Percentiles rank a stretch among this genome's conserved stretches.
Evolutionary conservation across 2,113 vertebrate genomes (phyloP).

Genomic region (Camelus dromedarius): DNA sequence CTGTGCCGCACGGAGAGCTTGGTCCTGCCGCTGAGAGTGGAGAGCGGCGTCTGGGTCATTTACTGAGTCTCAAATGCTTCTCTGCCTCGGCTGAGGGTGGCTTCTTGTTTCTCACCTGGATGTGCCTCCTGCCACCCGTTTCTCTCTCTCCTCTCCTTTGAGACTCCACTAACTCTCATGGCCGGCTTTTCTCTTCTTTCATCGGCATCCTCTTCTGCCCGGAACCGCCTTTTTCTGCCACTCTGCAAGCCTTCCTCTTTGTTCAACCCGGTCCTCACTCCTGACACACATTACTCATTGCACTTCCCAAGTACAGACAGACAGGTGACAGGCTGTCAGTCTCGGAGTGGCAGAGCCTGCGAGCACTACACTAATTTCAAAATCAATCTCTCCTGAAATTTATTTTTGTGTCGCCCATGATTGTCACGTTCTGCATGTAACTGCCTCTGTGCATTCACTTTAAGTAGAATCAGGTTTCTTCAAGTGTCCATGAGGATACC

Average conservation of each 20-base stretch:
- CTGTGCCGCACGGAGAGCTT: accelerated
- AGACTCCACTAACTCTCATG: accelerated
- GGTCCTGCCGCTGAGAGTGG: accelerated
- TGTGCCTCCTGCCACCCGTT: accelerated
- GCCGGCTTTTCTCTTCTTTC: background rate
- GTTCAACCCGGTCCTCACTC: background rate
- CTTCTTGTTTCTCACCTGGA: accelerated
- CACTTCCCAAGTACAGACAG: background rate
- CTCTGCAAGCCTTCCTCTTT: background rate
- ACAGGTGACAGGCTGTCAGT: background rate
- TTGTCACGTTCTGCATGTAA: background rate
- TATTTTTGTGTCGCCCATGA: background rate
- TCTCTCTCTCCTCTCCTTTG: accelerated
- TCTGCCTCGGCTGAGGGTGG: background rate
- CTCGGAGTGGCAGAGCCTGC: background rate
- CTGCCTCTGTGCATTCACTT: background rate
- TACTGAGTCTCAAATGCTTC: background rate
- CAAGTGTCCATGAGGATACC: background rate
- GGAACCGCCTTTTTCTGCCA: background rate
- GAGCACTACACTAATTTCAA: background rate
- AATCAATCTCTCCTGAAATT: background rate
- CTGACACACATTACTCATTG: background rate
- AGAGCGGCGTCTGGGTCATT: background rate
- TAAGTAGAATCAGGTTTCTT: background rate
- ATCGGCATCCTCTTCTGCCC: background rate